phyloP scores from a whole-genome alignment of 1,140 invertebrate genomes.

The Drosophila mayri region DNA sequence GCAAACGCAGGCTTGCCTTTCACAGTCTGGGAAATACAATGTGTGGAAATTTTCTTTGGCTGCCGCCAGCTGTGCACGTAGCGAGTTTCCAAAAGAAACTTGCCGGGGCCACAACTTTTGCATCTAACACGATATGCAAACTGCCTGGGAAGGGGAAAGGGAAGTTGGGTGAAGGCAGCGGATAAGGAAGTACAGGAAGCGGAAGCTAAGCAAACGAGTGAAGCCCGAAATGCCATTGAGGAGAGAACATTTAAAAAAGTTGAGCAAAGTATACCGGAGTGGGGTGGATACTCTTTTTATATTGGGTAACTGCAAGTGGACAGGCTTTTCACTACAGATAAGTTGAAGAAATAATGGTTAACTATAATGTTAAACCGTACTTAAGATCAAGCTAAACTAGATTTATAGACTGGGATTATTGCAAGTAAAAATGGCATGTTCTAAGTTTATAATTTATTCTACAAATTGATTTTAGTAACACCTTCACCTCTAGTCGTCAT shows the following conservation, averaged over 20 bases:
- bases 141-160: conserved; percentile 1
- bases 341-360: no score
- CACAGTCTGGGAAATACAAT: conserved; percentile 37
- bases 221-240: conserved; percentile 59
- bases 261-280: conserved; percentile 19
- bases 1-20: conserved; percentile 31
- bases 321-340: neutral
- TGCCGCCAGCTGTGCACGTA: conserved; percentile 64
- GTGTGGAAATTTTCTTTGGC: conserved; percentile 31
- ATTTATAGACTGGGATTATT: neutral
- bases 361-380: no score
- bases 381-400: neutral
- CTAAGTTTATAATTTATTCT: neutral
- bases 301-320: neutral
- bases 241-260: conserved; percentile 40
- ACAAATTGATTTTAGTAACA: no score
- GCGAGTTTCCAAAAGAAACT: conserved; percentile 51
- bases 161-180: neutral
- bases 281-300: neutral
- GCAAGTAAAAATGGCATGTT: no score
- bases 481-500: neutral
- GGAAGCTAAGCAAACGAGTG: conserved; percentile 60
- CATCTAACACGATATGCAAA: conserved; percentile 64
- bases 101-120: conserved; percentile 58
- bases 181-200: conserved; percentile 49